These are phyloP conservation scores for Lucilia sericata DNA, from an alignment of 1,140 invertebrate species.

Conservation along the genomic window DNA sequence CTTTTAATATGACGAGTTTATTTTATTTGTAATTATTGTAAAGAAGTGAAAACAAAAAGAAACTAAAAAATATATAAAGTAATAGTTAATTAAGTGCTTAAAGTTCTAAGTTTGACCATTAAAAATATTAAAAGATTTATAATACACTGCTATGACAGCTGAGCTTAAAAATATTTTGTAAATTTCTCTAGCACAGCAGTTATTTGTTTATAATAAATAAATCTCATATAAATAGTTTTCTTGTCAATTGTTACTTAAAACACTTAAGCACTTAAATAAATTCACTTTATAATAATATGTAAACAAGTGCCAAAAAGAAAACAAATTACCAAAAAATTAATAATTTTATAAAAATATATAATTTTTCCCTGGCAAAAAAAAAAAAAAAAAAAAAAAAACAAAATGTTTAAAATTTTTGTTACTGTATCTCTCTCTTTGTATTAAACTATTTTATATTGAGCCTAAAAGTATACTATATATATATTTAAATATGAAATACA, in stretches of 20 bases:
- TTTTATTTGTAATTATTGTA: not conserved
- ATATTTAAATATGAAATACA: not conserved
- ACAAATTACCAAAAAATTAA: not conserved
- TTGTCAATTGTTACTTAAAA: not conserved
- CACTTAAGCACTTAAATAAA: not conserved
- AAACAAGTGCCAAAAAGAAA: not conserved
- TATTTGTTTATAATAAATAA: not conserved
- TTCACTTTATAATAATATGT: not conserved
- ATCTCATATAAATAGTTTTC: not conserved
- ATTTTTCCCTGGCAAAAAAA: too few relatives aligned
- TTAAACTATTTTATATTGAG: not conserved
- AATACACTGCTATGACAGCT: too few relatives aligned
- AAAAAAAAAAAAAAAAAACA: too few relatives aligned
- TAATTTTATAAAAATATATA: too few relatives aligned
- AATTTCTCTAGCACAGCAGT: too few relatives aligned
- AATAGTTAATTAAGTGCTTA: not conserved
- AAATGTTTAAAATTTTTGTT: too few relatives aligned
- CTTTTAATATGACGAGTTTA: conserved; percentile 22
- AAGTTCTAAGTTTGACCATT: not conserved
- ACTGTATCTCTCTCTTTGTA: not conserved
- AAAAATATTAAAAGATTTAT: too few relatives aligned
- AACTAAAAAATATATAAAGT: not conserved
- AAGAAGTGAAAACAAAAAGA: not conserved
- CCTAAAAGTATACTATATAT: not conserved
- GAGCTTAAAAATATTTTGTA: too few relatives aligned